phyloP scores from a whole-genome alignment of 92 coral and sea anemone species.

The Epizoanthus illoricatus region DNA sequence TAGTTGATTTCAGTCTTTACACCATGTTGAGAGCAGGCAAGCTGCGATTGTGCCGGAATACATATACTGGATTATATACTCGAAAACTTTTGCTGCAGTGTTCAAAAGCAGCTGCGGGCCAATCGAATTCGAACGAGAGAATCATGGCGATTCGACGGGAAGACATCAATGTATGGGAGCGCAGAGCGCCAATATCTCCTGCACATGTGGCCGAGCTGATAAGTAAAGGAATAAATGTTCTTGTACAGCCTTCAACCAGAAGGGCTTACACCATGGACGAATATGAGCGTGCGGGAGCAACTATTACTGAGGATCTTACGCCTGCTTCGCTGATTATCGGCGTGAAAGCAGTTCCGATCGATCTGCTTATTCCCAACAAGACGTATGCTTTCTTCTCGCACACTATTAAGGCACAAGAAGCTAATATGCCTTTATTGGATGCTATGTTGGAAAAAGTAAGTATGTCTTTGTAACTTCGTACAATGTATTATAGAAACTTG shows the following conservation, averaged over 20 bases:
- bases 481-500: background rate
- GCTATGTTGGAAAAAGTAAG: conserved; percentile 94
- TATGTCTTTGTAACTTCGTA: background rate
- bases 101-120: conserved; percentile 27
- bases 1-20: background rate
- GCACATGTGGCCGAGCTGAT: conserved; percentile 94
- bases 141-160: conserved; percentile 96
- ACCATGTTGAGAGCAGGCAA: conserved; percentile 24
- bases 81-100: conserved; percentile 18
- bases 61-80: conserved; percentile 11
- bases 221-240: conserved; percentile 86
- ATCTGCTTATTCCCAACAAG: conserved; percentile 78
- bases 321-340: conserved; percentile 93
- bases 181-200: conserved; percentile 93
- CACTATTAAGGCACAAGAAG: conserved; percentile 95
- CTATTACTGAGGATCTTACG: conserved; percentile 81
- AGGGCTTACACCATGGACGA: conserved; percentile 98
- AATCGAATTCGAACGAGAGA: conserved; percentile 44
- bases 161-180: conserved; percentile 98
- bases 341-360: conserved; percentile 93
- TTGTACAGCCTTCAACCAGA: conserved; percentile 97
- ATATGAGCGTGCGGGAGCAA: conserved; percentile 92
- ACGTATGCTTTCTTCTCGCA: conserved; percentile 97
- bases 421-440: conserved; percentile 90
- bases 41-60: background rate